A percentile compares a stretch with the other conserved stretches of the same genome.
Evolutionary conservation across 2,888 invertebrate genomes (phyloP).

Genomic region (Eurois occulta): DNA sequence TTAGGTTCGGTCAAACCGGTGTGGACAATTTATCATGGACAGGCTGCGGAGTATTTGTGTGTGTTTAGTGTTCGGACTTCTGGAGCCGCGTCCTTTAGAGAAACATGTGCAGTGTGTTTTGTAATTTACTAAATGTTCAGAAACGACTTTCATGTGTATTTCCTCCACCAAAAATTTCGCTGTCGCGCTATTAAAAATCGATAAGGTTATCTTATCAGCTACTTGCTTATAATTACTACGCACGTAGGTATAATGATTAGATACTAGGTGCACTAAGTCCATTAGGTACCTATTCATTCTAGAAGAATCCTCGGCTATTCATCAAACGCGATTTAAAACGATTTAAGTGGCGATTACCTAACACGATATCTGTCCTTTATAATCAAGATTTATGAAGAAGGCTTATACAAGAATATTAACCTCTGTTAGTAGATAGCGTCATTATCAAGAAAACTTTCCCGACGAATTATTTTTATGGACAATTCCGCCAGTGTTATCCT

Average conservation of each 20-base stretch:
- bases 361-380: background rate
- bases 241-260: constrained; percentile 16
- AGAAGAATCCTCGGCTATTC: constrained; percentile 12
- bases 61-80: background rate
- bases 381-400: constrained; percentile 28
- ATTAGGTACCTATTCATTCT: constrained; percentile 16
- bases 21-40: background rate
- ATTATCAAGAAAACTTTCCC: background rate
- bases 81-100: background rate
- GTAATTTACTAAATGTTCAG: background rate
- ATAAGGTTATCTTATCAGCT: constrained; percentile 25
- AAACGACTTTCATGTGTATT: background rate
- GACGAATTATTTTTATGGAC: background rate
- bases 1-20: background rate
- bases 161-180: background rate
- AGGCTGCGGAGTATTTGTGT: background rate
- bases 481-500: background rate
- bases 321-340: background rate
- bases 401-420: background rate
- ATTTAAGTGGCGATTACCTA: background rate
- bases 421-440: background rate
- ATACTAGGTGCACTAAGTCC: constrained; percentile 34
- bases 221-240: background rate
- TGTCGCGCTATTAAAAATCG: constrained; percentile 18
- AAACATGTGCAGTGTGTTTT: background rate